Evolutionary conservation across 2,888 invertebrate species (phyloP).

Genomic region (Hirtodrosophila duncani): DNA sequence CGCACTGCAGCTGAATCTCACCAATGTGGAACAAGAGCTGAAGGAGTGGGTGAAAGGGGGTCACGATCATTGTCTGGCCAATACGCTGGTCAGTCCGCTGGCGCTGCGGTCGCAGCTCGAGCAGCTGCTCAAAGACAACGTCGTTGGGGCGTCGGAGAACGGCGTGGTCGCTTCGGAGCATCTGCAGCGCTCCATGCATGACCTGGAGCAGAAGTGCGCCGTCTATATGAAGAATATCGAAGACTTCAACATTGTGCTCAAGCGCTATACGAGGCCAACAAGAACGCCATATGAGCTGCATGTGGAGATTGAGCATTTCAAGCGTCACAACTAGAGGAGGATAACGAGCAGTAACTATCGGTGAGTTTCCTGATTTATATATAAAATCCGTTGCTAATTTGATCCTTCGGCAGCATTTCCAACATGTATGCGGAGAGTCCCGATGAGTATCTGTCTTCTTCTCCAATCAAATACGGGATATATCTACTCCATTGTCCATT

Average conservation of each 20-base stretch:
- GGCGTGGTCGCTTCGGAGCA: slow-evolving; percentile 77
- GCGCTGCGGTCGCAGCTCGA: slow-evolving; percentile 83
- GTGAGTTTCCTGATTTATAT: slow-evolving; percentile 47
- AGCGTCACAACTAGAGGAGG: slow-evolving; percentile 76
- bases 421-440: slow-evolving; percentile 93
- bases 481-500: background rate
- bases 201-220: slow-evolving; percentile 81
- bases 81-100: slow-evolving; percentile 79
- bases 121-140: slow-evolving; percentile 84
- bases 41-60: slow-evolving; percentile 84
- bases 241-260: slow-evolving; percentile 82
- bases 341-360: slow-evolving; percentile 79
- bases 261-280: slow-evolving; percentile 84
- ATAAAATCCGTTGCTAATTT: background rate
- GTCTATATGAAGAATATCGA: slow-evolving; percentile 82
- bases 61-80: slow-evolving; percentile 80
- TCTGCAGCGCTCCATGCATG: slow-evolving; percentile 80
- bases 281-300: slow-evolving; percentile 84
- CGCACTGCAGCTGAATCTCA: slow-evolving; percentile 78
- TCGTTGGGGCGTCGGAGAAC: slow-evolving; percentile 83
- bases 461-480: slow-evolving; percentile 87
- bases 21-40: slow-evolving; percentile 74
- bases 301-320: slow-evolving; percentile 82
- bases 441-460: slow-evolving; percentile 92
- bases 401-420: slow-evolving; percentile 82